Evolutionary conservation across 1,140 invertebrate genomes (phyloP).

Genomic region (Aphis craccivora): DNA sequence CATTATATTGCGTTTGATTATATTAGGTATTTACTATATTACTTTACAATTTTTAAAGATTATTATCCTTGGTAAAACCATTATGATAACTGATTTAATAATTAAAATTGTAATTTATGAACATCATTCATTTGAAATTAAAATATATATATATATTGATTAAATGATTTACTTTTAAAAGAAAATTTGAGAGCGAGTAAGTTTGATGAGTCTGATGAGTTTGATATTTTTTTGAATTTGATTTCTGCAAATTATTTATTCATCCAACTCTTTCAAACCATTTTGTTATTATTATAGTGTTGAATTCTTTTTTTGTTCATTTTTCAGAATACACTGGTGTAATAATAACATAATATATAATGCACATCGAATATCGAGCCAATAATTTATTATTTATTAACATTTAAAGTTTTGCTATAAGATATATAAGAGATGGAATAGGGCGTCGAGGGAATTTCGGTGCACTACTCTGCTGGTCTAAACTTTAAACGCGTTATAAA

Average conservation of each 20-base stretch:
- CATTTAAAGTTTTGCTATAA: not conserved
- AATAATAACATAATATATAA: not conserved
- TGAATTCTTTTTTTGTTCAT: not conserved
- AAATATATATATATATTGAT: not conserved
- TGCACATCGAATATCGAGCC: not conserved
- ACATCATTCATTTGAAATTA: not conserved
- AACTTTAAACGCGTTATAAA: not conserved
- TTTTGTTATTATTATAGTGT: not conserved
- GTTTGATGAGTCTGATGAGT: too few relatives aligned
- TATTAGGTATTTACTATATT: not conserved
- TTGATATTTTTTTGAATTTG: too few relatives aligned
- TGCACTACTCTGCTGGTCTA: not conserved
- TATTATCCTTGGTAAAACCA: too few relatives aligned
- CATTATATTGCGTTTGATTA: not conserved
- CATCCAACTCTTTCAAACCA: not conserved
- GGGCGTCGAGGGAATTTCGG: not conserved
- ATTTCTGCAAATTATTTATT: not conserved
- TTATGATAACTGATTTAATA: not conserved
- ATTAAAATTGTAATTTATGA: not conserved
- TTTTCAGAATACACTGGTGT: not conserved
- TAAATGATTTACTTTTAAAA: not conserved
- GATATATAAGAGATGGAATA: not conserved
- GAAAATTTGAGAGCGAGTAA: not conserved
- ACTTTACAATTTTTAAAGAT: not conserved
- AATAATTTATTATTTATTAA: slow-evolving; percentile 10